Evolutionary conservation across 2,113 vertebrate genomes (phyloP), one percentile per base, ranked within the genome.

Genomic region (Boulengeromyrus knoepffleri): DNA sequence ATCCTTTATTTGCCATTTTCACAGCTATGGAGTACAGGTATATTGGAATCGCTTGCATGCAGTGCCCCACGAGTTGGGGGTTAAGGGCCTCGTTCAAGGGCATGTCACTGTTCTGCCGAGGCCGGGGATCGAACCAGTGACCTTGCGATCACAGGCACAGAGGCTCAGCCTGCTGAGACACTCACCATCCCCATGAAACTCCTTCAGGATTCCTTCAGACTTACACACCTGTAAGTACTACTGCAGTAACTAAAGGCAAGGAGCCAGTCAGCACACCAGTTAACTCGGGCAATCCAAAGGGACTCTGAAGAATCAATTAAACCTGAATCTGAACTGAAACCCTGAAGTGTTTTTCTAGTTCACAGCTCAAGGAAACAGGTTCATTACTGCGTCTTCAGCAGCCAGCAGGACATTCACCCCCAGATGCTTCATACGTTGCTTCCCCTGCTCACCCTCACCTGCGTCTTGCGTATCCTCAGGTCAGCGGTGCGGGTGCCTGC

Each of bases 391-490:
- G 1, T 1, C 7, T 9, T n/a, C 21, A 24, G 21, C 56, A 9
- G 5, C n/a, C n/a, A 13, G n/a, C n/a, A 70, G 10, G 62, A 70
- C 62, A 13, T 70, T 70, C 10, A 31, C 62, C 62, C 58, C n/a
- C 62, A 13, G 13, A 70, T 2, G n/a, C 27, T 66, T 66, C 8
- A 66, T 12, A 27, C 8, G 9, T 3, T 10, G 24, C 58, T 70
- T 70, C 62, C 24, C 27, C 45, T 39, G 10, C 10, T n/a, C 56
- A n/a, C 24, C 87, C 90, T 91, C 93, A 98, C 99, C 96, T 99
- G 99, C 19, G 98, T 99, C 95, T 99, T 99, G 80, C 98, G 96
- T 96, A 99, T 99, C 95, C 98, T 96, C 93, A 99, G 94, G 93
- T 99, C 98, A 0, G 98, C 98, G 0, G 98, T 99, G 88, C 96